Evolutionary conservation across 2,888 invertebrate species (phyloP), one percentile per base, ranked within the genome.

Genomic region (Pharmacophagus antenor): DNA sequence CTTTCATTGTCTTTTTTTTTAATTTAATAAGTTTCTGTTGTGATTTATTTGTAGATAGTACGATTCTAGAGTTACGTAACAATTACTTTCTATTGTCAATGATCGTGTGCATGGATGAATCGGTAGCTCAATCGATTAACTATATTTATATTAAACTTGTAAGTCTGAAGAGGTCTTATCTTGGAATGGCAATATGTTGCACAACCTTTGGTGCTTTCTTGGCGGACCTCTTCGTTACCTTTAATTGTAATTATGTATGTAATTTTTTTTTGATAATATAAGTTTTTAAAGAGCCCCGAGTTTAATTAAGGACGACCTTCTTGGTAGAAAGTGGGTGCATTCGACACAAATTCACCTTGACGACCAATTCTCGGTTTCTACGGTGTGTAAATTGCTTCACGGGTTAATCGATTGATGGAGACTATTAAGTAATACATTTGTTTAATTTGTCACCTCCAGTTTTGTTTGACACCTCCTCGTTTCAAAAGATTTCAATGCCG

Each of bases 251-350:
- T 57, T 63, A 62, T 64, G 53, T 61, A 55, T 59, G 61, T 62
- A 59, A 64, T 63, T 67, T 66, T 73, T 74, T 73, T 74, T 77
- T 74, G 70, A 67, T 56, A 74, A 72, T 76, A 80, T 81, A 83
- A 81, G 73, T 71, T 76, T 80, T 84, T 79, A 79, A 73, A 79
- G 74, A 77, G 75, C 72, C 72, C 63, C 66, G 67, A 73, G 74
- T 80, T 79, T 79, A 67, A 73, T 65, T 67, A 59, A 53, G 44
- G 50, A 61, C 58, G 73, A 79, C 87, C 84, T 85, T 83, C 73
- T 63, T 41, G 62, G 63, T 79, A 74, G 87, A 87, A 87, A 86
- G 87, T 81, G 70, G 77, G 77, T 72, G 65, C 69, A 77, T 76
- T 71, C 66, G 79, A 71, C 73, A 72, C 77, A 65, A 51, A 76